Evolutionary conservation across 2,113 vertebrate genomes (phyloP).

Genomic region (Thermophis baileyi): DNA sequence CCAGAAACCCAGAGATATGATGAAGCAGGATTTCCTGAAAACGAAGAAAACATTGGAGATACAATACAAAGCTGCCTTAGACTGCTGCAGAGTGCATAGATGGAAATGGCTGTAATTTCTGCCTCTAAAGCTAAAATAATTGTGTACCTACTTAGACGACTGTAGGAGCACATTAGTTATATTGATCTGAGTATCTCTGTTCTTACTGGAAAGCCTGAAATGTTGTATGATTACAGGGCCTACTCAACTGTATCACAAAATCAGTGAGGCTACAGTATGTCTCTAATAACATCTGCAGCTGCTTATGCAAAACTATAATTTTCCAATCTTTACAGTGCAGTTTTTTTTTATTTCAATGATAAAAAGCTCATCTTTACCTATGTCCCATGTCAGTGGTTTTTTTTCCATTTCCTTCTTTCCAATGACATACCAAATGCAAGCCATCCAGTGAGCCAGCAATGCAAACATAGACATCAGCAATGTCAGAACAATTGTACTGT

Average conservation of each 20-base stretch:
- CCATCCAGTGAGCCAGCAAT: slow-evolving; percentile 98
- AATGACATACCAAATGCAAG: slow-evolving; percentile 98
- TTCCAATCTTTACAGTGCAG: not conserved
- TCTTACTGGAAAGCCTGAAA: not conserved
- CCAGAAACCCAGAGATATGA: not conserved
- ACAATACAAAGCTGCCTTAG: not conserved
- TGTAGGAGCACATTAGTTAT: not conserved
- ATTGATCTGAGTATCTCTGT: not conserved
- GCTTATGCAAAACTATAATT: not conserved
- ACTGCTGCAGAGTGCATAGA: not conserved
- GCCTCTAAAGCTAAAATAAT: not conserved
- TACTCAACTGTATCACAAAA: not conserved
- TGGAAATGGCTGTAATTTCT: not conserved
- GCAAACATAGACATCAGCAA: slow-evolving; percentile 99
- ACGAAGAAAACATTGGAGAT: not conserved
- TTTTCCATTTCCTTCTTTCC: slow-evolving; percentile 96
- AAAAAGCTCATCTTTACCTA: slow-evolving; percentile 77
- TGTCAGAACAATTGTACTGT: slow-evolving; percentile 94
- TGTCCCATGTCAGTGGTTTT: slow-evolving; percentile 90
- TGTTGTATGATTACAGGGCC: not conserved
- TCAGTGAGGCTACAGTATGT: not conserved
- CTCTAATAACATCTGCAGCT: not conserved
- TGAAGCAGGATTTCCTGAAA: not conserved
- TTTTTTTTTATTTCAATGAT: not conserved
- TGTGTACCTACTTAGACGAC: not conserved